Evolutionary conservation across 2,888 invertebrate species (phyloP).

Genomic region (Platycheirus albimanus): DNA sequence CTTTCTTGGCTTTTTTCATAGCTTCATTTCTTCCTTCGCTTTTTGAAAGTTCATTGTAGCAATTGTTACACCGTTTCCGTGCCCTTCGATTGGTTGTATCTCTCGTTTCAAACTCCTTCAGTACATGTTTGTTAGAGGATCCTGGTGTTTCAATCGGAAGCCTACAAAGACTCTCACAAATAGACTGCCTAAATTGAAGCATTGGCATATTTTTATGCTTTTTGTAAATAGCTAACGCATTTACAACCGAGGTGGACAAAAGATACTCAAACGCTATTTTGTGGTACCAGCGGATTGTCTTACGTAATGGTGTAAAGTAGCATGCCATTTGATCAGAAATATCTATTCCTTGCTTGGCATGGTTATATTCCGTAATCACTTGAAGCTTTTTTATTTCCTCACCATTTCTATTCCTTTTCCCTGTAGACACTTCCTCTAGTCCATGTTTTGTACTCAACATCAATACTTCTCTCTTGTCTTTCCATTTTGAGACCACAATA

Average conservation of each 20-base stretch:
- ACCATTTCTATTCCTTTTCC: too few relatives aligned
- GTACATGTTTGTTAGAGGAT: conserved; percentile 8
- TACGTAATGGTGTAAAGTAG: conserved; percentile 30
- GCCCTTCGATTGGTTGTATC: conserved; percentile 14
- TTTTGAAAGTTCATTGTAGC: conserved; percentile 9
- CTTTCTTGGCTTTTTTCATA: background rate
- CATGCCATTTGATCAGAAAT: conserved; percentile 43
- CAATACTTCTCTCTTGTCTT: conserved; percentile 17
- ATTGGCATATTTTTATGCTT: too few relatives aligned
- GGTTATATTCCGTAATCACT: conserved; percentile 42
- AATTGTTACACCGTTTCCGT: conserved; percentile 19
- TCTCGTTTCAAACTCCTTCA: conserved; percentile 19
- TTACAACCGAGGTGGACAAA: conserved; percentile 39
- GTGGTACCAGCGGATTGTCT: too few relatives aligned
- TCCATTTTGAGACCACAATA: conserved; percentile 47
- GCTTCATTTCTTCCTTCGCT: background rate
- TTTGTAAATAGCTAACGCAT: too few relatives aligned
- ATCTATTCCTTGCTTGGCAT: conserved; percentile 53
- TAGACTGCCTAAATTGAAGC: too few relatives aligned
- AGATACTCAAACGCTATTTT: conserved; percentile 39
- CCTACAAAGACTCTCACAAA: conserved; percentile 12
- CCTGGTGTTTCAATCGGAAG: background rate
- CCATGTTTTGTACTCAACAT: conserved; percentile 56
- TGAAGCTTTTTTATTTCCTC: conserved; percentile 38
- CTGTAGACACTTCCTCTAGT: conserved; percentile 44